Conservation (phyloP, 2,888 invertebrate genomes). For the Leucophora obtusa region DNA sequence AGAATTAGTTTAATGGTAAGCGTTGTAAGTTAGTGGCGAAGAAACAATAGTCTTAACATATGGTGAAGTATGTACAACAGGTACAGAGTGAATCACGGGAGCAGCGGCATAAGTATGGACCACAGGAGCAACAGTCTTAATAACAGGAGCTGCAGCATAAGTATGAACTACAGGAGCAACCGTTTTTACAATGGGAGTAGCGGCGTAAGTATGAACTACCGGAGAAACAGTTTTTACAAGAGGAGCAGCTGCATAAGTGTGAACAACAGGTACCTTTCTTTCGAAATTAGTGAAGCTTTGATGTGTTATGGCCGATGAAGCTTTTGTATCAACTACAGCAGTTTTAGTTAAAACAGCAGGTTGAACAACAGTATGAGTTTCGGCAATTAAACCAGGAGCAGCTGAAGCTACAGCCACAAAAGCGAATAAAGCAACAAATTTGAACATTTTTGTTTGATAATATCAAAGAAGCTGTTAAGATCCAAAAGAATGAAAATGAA, state of each 20-base stretch:
- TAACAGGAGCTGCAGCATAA: conserved; percentile 62
- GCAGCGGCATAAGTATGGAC: conserved; percentile 78
- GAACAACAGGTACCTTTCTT: conserved; percentile 77
- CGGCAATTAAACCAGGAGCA: conserved; percentile 73
- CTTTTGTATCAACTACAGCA: conserved; percentile 74
- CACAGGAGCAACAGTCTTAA: conserved; percentile 56
- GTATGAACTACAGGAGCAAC: conserved; percentile 64
- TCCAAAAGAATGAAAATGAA: conserved; percentile 44
- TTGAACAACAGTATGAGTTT: conserved; percentile 73
- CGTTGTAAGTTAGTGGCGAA: conserved; percentile 6
- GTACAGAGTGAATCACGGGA: conserved; percentile 57
- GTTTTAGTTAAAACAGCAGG: conserved; percentile 72
- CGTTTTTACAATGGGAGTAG: conserved; percentile 54
- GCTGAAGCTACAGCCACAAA: conserved; percentile 79
- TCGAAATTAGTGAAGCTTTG: conserved; percentile 80
- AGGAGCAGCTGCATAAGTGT: conserved; percentile 57
- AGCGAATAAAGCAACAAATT: conserved; percentile 81
- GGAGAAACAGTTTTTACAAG: conserved; percentile 67
- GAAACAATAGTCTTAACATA: conserved; percentile 26
- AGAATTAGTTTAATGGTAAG: not conserved
- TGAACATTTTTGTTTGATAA: conserved; percentile 24
- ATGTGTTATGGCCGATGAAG: conserved; percentile 80
- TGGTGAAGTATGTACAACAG: conserved; percentile 22
- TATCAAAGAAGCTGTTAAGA: conserved; percentile 5
- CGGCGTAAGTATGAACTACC: conserved; percentile 63